Base-by-base conservation (phyloP, 2,888 invertebrate genomes). In the Charanyca ferruginea region DNA sequence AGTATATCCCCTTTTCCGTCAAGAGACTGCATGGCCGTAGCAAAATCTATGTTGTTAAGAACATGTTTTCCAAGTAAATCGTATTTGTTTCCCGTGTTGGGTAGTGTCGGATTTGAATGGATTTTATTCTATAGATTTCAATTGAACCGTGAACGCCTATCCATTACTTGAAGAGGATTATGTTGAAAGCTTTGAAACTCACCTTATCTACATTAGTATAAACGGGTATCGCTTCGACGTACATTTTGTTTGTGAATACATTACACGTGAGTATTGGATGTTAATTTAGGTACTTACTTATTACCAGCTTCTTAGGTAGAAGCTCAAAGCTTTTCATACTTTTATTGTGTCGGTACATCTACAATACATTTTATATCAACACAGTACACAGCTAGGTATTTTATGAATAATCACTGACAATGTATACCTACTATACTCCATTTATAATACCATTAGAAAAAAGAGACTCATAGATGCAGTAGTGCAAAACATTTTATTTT, bases 71-170 rank as follows among this genome's bases (percentile, higher is more conserved):
- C 61, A 66, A 61, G 71, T 58, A 67, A 73, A 81, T 70, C 61
- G 54, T 53, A 61, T 77, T 77, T 74, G 64, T 78, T 70, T 66
- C 58, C 65, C 54, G 54, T 66, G 72, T 74, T 53, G 65, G 58
- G 65, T 77, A 69, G 77, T 73, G 72, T 66, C n/a, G 57, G 53
- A 66, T 68, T 76, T 74, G 66, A 66, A 80, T 62, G 49, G 71
- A 71, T 67, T 70, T 69, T 65, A 62, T 79, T 66, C 49, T 57
- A 71, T 66, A 69, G 60, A 47, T 68, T 68, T 70, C 60, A 69
- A 74, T 77, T 75, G 62, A 28, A 49, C 62, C 58, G 72, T 73
- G 57, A 64, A 77, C 25, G 23, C 62, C 45, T 67, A 63, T 71
- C 54, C 66, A 69, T 76, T 76, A 72, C 65, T 54, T 25, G 20